Evolutionary conservation across 2,797 vertebrate species (phyloP), one percentile per base, ranked within the genome.

Genomic region (Etheostoma nigrum): DNA sequence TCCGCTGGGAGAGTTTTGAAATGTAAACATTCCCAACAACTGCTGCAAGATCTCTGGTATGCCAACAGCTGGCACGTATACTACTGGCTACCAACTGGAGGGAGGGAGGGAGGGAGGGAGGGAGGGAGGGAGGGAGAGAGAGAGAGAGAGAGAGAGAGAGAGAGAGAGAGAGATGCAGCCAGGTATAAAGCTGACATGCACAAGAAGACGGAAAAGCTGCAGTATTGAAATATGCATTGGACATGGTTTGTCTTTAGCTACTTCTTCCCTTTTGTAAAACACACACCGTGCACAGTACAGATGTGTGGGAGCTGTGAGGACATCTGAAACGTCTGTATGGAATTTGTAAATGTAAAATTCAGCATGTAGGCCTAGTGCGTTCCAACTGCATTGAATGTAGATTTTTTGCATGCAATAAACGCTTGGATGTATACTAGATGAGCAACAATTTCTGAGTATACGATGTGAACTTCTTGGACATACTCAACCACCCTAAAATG

Each of bases 1-100:
- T 85, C 79, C 63, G 72, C 62, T 57, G 15, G 74, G 67, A 80
- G 66, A 71, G 67, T 74, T 84, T 55, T 65, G 67, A 72, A 86
- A 85, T 78, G 86, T 85, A 86, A 88, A 88, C 86, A 88, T 82
- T 80, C 77, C 88, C 78, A 61, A 81, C 51, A 36, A 23, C 70
- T 62, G 65, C 76, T 77, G 67, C 73, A 74, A 82, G 74, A 58
- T 64, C 72, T 66, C 33, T 69, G 72, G 76, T 76, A 76, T 72
- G 75, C 83, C 66, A 75, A 74, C 75, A 81, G 80, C 80, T 86
- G 79, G 79, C 76, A 30, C 71, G 2, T 23, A 53, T 36, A 72
- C 40, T 36, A 72, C 40, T n/a, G 55, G 72, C 65, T 58, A 48
- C 21, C 33, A 47, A 40, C 1, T 2, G 27, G 27, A 47, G 67